phyloP scores from a whole-genome alignment of 2,888 invertebrate genomes.

The Agonopterix arenella region DNA sequence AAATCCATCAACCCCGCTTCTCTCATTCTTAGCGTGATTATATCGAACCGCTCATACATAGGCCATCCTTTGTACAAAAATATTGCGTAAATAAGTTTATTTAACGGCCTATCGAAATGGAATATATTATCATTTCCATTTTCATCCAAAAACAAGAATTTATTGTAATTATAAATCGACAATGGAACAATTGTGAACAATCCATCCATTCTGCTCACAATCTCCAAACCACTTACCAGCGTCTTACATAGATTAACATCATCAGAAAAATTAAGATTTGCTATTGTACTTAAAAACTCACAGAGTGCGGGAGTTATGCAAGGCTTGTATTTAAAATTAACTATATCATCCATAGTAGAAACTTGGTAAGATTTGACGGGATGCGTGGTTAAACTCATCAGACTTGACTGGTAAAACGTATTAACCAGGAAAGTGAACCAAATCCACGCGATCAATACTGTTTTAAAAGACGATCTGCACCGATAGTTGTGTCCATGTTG shows the following conservation, averaged over 20 bases:
- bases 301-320: conserved; percentile 35
- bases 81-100: conserved; percentile 36
- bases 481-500: conserved; percentile 18
- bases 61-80: conserved; percentile 53
- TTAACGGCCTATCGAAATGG: conserved; percentile 23
- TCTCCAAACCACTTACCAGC: conserved; percentile 25
- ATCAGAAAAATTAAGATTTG: not conserved
- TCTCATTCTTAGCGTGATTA: conserved; percentile 24
- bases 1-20: conserved; percentile 37
- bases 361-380: conserved; percentile 36
- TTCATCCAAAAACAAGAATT: conserved; percentile 25
- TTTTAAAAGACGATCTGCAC: conserved; percentile 12
- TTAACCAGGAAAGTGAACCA: conserved; percentile 32
- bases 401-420: conserved; percentile 22
- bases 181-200: conserved; percentile 29
- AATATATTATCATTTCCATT: conserved; percentile 23
- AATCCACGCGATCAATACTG: conserved; percentile 33
- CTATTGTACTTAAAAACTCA: conserved; percentile 12
- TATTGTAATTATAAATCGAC: conserved; percentile 28
- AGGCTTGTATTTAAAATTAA: conserved; percentile 22
- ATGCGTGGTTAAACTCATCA: conserved; percentile 27
- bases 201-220: conserved; percentile 26
- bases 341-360: conserved; percentile 22
- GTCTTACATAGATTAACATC: conserved; percentile 6
- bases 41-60: conserved; percentile 20